A percentile compares a stretch with the other conserved stretches of the same genome.
phyloP scores from a whole-genome alignment of 1,140 invertebrate species.

The Brachionus plicatilis region DNA sequence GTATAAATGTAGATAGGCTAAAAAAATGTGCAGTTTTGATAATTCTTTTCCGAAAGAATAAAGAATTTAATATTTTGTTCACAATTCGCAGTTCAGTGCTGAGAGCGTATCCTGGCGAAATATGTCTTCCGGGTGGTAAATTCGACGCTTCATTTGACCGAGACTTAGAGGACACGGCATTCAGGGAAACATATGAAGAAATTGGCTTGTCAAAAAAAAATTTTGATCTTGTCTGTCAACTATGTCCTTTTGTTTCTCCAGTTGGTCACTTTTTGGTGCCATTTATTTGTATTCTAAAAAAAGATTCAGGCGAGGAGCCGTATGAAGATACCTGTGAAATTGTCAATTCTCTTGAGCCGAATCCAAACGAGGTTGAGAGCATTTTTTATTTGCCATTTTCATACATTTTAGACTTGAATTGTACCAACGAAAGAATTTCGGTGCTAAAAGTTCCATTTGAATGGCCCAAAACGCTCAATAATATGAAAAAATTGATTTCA shows the following conservation, averaged over 20 bases:
- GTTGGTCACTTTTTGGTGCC: slow-evolving; percentile 20
- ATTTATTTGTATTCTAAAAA: neutral
- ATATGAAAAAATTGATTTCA: neutral
- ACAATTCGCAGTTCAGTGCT: slow-evolving; percentile 5
- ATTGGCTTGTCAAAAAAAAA: slow-evolving; percentile 11
- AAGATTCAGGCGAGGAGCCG: neutral
- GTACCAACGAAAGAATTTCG: neutral
- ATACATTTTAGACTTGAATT: neutral
- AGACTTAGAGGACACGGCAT: slow-evolving; percentile 8
- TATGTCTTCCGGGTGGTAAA: slow-evolving; percentile 32
- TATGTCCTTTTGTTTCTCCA: slow-evolving; percentile 30
- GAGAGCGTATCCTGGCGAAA: slow-evolving; percentile 16
- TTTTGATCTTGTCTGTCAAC: neutral
- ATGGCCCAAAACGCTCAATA: neutral
- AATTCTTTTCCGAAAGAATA: neutral
- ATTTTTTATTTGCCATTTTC: slow-evolving; percentile 19
- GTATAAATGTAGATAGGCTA: neutral
- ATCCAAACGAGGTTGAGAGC: slow-evolving; percentile 18
- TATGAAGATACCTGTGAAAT: neutral
- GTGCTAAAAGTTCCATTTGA: neutral
- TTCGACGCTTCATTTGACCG: neutral
- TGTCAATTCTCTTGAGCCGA: neutral
- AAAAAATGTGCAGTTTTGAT: slow-evolving; percentile 27
- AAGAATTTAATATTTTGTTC: neutral
- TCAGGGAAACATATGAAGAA: slow-evolving; percentile 30